Evolutionary conservation across 23 tunicate species (phyloP).

Genomic region (Ciona savignyi): DNA sequence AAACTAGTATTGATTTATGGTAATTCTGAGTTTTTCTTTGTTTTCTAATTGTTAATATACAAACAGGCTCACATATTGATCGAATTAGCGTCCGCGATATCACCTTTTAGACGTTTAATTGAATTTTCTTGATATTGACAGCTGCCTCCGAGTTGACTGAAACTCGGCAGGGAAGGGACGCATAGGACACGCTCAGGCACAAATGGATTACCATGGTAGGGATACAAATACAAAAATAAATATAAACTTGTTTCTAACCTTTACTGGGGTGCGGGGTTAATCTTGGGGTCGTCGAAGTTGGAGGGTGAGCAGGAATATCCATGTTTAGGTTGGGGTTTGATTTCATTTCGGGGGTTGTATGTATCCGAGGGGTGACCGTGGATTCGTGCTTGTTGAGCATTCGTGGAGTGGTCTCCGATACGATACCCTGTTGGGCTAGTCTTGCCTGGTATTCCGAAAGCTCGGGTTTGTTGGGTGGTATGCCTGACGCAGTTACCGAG

Average conservation of each 20-base stretch:
- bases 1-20: too few species aligned
- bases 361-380: background rate
- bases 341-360: background rate
- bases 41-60: too few species aligned
- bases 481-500: background rate
- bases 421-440: background rate
- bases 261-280: conserved; percentile 2
- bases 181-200: background rate
- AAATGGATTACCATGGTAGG: background rate
- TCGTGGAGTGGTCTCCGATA: background rate
- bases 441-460: background rate
- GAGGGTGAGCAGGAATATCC: background rate
- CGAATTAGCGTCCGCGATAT: background rate
- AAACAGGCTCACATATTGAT: too few species aligned
- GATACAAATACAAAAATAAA: background rate
- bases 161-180: background rate
- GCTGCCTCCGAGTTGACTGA: background rate
- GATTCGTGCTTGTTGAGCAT: background rate
- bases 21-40: too few species aligned
- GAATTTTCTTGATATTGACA: background rate
- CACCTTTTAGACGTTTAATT: background rate
- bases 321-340: background rate
- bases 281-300: conserved; percentile 12
- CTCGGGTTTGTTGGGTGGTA: background rate
- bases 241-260: conserved; percentile 6